A percentile compares a stretch with the other conserved stretches of the same genome.
These are phyloP conservation scores for Panthera tigris DNA, from an alignment of 2,113 vertebrate species.

Conservation along the genomic window DNA sequence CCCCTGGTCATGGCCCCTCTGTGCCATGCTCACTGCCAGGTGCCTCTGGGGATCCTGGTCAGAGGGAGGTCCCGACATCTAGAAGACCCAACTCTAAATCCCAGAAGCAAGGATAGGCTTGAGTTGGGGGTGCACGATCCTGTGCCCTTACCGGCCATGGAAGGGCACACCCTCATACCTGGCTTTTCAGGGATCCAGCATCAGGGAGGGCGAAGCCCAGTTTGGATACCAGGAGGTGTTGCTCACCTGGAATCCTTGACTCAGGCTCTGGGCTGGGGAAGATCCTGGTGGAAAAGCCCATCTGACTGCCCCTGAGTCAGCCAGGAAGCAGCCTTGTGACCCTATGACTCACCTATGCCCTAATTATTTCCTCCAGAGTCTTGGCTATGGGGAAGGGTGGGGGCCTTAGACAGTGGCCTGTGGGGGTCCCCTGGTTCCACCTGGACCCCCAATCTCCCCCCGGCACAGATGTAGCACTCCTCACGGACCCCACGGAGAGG, in stretches of 20 bases:
- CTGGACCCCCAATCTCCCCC: background rate
- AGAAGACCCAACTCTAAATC: background rate
- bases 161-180: background rate
- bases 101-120: background rate
- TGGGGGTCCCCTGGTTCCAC: background rate
- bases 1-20: background rate
- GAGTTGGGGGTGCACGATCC: too few species aligned
- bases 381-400: background rate
- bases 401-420: background rate
- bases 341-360: conserved; percentile 67
- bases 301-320: conserved; percentile 54
- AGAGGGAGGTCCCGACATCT: background rate
- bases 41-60: background rate
- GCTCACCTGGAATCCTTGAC: background rate
- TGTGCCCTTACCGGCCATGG: background rate
- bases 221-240: background rate
- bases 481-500: background rate
- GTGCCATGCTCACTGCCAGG: background rate
- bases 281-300: background rate
- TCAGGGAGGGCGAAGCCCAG: too few species aligned
- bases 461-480: background rate
- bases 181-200: background rate
- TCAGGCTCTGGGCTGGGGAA: background rate
- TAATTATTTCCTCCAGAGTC: conserved; percentile 7
- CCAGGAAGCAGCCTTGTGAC: conserved; percentile 24